These are phyloP conservation scores for Dermolepida albohirtum DNA, from an alignment of 2,888 invertebrate genomes.

Conservation along the genomic window DNA sequence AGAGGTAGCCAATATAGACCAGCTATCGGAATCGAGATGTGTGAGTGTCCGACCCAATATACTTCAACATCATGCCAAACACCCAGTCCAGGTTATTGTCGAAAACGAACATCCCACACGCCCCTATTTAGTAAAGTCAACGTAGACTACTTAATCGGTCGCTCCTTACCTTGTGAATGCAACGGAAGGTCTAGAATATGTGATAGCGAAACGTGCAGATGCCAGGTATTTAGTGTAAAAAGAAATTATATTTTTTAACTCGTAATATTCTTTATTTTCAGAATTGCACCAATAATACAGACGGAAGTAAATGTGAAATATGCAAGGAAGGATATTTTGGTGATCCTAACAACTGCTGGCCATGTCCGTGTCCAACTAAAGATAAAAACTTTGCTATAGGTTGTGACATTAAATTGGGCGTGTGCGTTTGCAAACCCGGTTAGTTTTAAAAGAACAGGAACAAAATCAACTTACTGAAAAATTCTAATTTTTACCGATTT, in stretches of 20 bases:
- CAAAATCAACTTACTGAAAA: too few relatives aligned
- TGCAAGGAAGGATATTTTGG: constrained; percentile 93
- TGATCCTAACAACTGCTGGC: constrained; percentile 80
- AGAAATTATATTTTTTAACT: too few relatives aligned
- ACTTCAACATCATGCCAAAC: constrained; percentile 92
- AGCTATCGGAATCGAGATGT: constrained; percentile 87
- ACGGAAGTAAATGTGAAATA: constrained; percentile 76
- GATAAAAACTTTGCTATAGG: constrained; percentile 85
- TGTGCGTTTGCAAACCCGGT: constrained; percentile 82
- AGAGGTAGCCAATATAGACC: constrained; percentile 74
- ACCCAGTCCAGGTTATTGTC: constrained; percentile 84
- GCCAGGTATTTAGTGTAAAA: constrained; percentile 71
- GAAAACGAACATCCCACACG: constrained; percentile 70
- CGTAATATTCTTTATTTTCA: constrained; percentile 59
- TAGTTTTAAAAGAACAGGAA: constrained; percentile 63
- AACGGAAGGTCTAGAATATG: constrained; percentile 82
- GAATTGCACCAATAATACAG: constrained; percentile 88
- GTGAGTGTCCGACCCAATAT: constrained; percentile 84
- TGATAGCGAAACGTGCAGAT: constrained; percentile 86
- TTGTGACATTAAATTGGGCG: constrained; percentile 75
- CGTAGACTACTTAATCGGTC: constrained; percentile 80
- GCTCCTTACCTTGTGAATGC: constrained; percentile 84
- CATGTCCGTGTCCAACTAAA: constrained; percentile 90
- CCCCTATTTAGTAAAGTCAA: constrained; percentile 74
- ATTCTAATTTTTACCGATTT: too few relatives aligned